phyloP scores from a whole-genome alignment of 2,113 vertebrate genomes.

The Desmodus rotundus region DNA sequence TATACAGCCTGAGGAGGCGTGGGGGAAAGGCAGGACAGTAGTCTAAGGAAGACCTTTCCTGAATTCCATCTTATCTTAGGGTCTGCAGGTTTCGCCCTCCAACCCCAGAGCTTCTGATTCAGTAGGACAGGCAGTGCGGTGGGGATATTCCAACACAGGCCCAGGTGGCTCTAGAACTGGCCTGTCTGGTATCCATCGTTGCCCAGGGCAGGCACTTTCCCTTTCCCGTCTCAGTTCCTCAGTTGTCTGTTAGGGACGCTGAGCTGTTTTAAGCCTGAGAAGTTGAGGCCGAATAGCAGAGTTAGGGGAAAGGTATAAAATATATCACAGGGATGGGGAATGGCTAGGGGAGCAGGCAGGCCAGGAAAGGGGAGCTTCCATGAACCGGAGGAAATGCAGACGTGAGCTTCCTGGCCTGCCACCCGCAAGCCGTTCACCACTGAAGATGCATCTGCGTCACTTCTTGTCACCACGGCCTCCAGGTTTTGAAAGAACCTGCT shows the following conservation, averaged over 20 bases:
- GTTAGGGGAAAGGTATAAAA: neutral
- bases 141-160: neutral
- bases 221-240: neutral
- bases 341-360: neutral
- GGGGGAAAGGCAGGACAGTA: neutral
- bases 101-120: neutral
- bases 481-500: neutral
- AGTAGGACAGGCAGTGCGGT: neutral
- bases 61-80: neutral
- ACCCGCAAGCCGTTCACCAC: neutral
- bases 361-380: neutral
- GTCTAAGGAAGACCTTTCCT: neutral
- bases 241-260: neutral
- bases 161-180: neutral
- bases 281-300: neutral
- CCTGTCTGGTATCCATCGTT: neutral
- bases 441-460: neutral
- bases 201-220: neutral
- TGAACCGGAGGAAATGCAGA: neutral
- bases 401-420: neutral
- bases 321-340: neutral
- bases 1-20: neutral
- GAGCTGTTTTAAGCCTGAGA: neutral
- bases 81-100: neutral
- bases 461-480: neutral